Percentiles rank a stretch among this genome's conserved stretches.
Conservation (phyloP, 1,140 invertebrate genomes). For the Lepidurus apus region DNA sequence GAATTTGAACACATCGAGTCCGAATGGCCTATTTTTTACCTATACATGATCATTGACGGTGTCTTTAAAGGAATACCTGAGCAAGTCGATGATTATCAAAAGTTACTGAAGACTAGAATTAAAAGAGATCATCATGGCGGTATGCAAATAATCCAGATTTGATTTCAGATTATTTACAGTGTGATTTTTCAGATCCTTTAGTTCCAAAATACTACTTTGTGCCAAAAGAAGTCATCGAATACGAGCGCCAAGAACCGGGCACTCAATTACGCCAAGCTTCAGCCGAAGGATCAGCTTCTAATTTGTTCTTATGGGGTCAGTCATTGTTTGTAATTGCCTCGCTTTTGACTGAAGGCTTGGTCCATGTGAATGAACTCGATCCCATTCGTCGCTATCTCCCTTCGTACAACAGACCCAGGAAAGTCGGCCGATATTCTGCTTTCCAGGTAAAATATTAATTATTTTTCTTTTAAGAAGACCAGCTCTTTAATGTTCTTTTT, state of each 20-base stretch:
- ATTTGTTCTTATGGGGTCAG: conserved; percentile 80
- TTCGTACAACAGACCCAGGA: conserved; percentile 86
- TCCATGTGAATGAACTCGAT: conserved; percentile 94
- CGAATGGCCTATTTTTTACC: conserved; percentile 96
- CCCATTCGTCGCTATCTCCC: conserved; percentile 91
- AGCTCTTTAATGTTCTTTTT: neutral
- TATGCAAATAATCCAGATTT: conserved; percentile 42
- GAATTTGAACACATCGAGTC: conserved; percentile 95
- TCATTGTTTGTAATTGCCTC: conserved; percentile 90
- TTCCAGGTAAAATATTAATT: conserved; percentile 71
- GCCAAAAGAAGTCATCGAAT: conserved; percentile 68
- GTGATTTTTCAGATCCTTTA: conserved; percentile 59
- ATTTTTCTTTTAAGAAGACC: neutral
- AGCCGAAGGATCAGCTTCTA: conserved; percentile 52
- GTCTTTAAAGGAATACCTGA: conserved; percentile 79
- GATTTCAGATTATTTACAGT: neutral
- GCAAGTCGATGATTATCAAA: conserved; percentile 86
- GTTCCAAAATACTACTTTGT: conserved; percentile 87
- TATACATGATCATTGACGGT: conserved; percentile 93
- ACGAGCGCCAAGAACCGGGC: conserved; percentile 66
- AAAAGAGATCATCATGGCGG: conserved; percentile 72
- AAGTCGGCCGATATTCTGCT: conserved; percentile 86
- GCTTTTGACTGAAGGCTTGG: conserved; percentile 75
- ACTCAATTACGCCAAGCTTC: conserved; percentile 57
- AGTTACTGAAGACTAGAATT: conserved; percentile 68